These are phyloP conservation scores for Acrossocheilus wenchowensis DNA, from an alignment of 2,797 vertebrate genomes.

Conservation along the genomic window DNA sequence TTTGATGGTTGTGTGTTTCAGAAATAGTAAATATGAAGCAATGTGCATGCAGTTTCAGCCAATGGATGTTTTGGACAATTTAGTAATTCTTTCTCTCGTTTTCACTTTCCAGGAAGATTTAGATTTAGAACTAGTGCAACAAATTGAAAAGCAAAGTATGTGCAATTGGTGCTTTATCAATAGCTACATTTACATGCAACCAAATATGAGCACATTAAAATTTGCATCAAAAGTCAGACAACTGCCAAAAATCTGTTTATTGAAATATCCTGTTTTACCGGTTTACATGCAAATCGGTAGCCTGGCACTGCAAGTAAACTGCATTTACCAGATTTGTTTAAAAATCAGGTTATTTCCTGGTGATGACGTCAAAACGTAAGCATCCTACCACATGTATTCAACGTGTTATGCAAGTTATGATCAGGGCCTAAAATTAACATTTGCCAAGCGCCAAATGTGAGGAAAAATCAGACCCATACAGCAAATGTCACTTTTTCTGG, in stretches of 20 bases:
- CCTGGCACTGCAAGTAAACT: neutral
- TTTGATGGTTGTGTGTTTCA: neutral
- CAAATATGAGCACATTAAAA: neutral
- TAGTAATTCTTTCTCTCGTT: neutral
- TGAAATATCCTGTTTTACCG: neutral
- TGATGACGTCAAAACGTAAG: neutral
- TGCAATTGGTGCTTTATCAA: neutral
- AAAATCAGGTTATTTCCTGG: neutral
- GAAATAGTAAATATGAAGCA: neutral
- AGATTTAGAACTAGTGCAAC: neutral
- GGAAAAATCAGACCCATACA: accelerated
- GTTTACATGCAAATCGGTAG: neutral
- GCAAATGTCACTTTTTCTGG: neutral
- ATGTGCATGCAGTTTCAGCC: neutral
- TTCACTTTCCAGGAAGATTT: neutral
- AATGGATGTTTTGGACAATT: neutral
- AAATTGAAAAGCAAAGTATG: neutral
- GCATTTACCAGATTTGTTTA: neutral
- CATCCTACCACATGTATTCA: neutral
- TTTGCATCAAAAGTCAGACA: neutral
- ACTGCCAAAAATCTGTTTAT: neutral
- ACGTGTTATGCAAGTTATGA: neutral
- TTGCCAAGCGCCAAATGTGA: neutral
- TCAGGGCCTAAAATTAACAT: neutral
- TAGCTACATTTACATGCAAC: neutral